Evolutionary conservation across 2,888 invertebrate genomes (phyloP), one percentile per base, ranked within the genome.

Genomic region (Cephalotes varians): DNA sequence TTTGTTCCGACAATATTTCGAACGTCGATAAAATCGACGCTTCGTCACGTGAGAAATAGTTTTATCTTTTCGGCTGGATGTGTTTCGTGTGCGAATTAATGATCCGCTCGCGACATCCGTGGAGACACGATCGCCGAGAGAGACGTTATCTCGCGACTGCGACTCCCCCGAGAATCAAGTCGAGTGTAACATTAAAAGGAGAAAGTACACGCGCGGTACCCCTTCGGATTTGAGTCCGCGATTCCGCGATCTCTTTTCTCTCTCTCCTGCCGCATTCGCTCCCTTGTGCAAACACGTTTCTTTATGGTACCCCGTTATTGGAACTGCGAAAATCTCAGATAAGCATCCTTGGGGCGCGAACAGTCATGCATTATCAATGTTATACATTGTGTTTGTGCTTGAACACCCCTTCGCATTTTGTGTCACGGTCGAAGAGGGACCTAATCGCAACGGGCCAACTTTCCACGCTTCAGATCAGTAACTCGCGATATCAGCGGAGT

Each of bases 281-380:
- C 85, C 81, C 74, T 71, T 86, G 64, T 82, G 85, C 87, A 89
- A 89, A 89, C 89, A 89, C 51, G 40, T 31, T 60, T 54, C 72
- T 81, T 79, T 67, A 62, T 40, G 62, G 60, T 31, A 28, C 62
- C 54, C 44, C 81, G 37, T 80, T 73, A 81, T 88, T 82, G 84
- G 79, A 83, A 82, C 86, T 71, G 71, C 83, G 86, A 65, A 89
- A 89, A 89, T 85, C 86, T 82, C 51, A 79, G 89, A 89, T 89
- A 89, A 89, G 86, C 34, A 87, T 88, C 83, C 86, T 84, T 65
- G 65, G 74, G 54, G 79, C 47, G 81, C 47, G 74, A 72, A 83
- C 72, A 44, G 58, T 76, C 60, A 79, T 76, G 87, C 83, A 88
- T 88, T 85, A 88, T 88, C 88, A 85, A 84, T 77, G 62, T 58